Evolutionary conservation across 2,797 vertebrate genomes (phyloP).

Genomic region (Synaphobranchus kaupii): DNA sequence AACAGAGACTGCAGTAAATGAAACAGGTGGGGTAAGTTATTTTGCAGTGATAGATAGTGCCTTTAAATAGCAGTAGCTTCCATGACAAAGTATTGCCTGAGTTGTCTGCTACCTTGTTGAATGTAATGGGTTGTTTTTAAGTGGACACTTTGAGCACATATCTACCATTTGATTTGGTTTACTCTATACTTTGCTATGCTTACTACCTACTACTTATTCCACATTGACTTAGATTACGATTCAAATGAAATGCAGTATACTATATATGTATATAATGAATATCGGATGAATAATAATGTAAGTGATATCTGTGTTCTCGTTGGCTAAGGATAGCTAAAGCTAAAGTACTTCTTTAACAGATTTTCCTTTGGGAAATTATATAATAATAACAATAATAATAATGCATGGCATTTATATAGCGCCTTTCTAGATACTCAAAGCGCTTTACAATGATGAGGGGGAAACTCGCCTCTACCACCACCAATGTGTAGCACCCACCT

Average conservation of each 20-base stretch:
- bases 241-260: neutral
- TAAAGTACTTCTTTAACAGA: neutral
- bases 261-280: too few relatives aligned
- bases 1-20: neutral
- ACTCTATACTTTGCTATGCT: neutral
- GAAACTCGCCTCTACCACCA: too few relatives aligned
- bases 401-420: too few relatives aligned
- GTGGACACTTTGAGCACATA: neutral
- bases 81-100: neutral
- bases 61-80: constrained; percentile 2
- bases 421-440: too few relatives aligned
- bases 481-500: too few relatives aligned
- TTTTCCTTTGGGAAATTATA: neutral
- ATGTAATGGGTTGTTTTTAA: neutral
- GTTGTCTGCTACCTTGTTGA: neutral
- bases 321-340: neutral
- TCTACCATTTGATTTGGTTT: too few relatives aligned
- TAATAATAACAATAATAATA: too few relatives aligned
- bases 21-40: neutral
- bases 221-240: neutral
- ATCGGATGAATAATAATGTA: neutral
- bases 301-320: neutral
- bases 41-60: constrained; percentile 5
- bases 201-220: neutral
- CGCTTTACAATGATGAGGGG: too few relatives aligned